A percentile compares a stretch with the other conserved stretches of the same genome.
phyloP scores from a whole-genome alignment of 2,113 vertebrate genomes.

The Gulo gulo region DNA sequence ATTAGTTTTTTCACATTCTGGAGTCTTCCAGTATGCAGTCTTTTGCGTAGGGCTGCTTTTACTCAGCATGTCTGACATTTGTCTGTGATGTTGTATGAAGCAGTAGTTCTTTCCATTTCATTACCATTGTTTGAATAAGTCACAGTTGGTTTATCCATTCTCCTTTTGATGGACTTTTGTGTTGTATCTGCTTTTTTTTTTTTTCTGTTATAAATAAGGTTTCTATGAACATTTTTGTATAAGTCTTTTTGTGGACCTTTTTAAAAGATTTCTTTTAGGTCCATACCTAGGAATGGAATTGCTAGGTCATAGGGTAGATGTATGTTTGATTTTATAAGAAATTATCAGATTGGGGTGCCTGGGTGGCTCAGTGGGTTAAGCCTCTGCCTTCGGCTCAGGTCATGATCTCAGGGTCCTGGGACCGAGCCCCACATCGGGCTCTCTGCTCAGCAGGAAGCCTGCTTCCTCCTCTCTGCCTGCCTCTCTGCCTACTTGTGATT shows the following conservation, averaged over 20 bases:
- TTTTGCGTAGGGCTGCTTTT: background rate
- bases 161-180: background rate
- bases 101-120: background rate
- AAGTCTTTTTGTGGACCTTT: background rate
- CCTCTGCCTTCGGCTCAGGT: too few relatives aligned
- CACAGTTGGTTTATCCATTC: background rate
- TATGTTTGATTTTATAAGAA: background rate
- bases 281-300: background rate
- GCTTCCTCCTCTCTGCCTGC: too few relatives aligned
- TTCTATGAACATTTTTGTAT: background rate
- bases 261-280: background rate
- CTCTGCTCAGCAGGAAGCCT: too few relatives aligned
- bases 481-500: too few relatives aligned
- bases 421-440: too few relatives aligned
- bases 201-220: background rate
- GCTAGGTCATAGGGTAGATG: background rate
- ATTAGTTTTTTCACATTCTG: background rate
- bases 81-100: background rate
- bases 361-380: too few relatives aligned
- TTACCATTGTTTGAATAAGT: background rate
- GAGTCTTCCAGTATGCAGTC: background rate
- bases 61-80: background rate
- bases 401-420: too few relatives aligned
- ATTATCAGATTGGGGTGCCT: background rate
- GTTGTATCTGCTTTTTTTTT: background rate